Evolutionary conservation across 2,113 vertebrate species (phyloP), one percentile per base, ranked within the genome.

Genomic region (Greenwoodochromis staneri): DNA sequence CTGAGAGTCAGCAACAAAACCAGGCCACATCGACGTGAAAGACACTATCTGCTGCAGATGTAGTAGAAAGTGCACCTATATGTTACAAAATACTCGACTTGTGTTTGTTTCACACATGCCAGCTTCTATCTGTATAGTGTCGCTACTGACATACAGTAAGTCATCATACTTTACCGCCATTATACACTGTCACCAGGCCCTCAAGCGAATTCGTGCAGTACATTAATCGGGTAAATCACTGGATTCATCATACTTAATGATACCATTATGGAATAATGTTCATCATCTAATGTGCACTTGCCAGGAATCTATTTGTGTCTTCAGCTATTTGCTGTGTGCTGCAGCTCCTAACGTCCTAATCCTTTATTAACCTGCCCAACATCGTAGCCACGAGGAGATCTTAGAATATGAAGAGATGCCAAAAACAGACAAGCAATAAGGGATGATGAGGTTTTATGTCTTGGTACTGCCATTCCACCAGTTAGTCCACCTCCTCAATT

Each of bases 201-300:
- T 69, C 45, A 84, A 59, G 93, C 78, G 2, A 73, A 91, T 82
- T 90, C 49, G 59, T 92, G 89, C 45, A 91, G 80, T 91, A 91
- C 94, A 94, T 94, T 95, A 94, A 91, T 91, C 90, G 84, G 88
- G 63, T 85, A 91, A 94, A 94, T 93, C 86, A 83, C 87, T 82
- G 78, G 88, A 94, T 95, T 94, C 91, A 96, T 95, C 93, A 91
- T 55, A 88, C 59, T 10, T 95, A 96, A 96, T 94, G 95, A 93
- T 90, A 86, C 89, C 89, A 94, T 96, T 93, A 95, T 92, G 90
- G 88, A 90, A 93, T 94, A 89, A 94, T 93, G 93, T 94, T 93
- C 91, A 94, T 94, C 89, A 89, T 86, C 91, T 93, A 94, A 93
- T 93, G 93, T 91, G 88, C 83, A 55, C 91, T 91, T 88, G 87